Base-by-base conservation (phyloP, 1,140 invertebrate species). In the Danaus melanippus region DNA sequence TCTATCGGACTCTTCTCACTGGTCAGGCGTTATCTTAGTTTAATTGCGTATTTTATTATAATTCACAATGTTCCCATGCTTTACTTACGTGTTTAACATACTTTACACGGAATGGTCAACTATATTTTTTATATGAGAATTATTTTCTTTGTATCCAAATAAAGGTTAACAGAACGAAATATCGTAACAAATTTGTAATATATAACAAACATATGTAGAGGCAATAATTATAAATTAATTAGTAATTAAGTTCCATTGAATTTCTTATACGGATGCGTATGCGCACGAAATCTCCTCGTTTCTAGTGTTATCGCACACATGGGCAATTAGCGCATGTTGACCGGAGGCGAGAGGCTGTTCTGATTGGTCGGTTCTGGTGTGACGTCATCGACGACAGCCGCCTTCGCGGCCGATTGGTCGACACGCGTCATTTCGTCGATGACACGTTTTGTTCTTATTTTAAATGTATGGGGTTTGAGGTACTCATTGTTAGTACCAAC, bases 361-460 rank as follows among this genome's bases (percentile, higher is more conserved):
- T 58, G 64, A 86, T 86, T 86, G 79, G 83, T 72, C 71, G 76
- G 53, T 70, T 69, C 66, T 60, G 58, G 46, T 11, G 63, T 84
- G 83, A 84, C 83, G 83, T 86, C 83, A 86, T 62, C 76, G 63
- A 69, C 78, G 78, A 72, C 74, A 74, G 79, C 71, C 78, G 80
- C 79, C 83, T 79, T 80, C 76, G 72, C 81, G 83, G 80, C 76
- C 72, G 73, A 86, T 86, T 86, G 83, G 83, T 79, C 78, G 83
- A 78, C 79, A 84, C 79, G 81, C 81, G 79, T 84, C 83, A 86
- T 86, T 84, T 86, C 74, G 66, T 82, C 83, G 81, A 84, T 86
- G 79, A 84, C 83, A 84, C 71, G 73, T 84, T 32, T 86, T 84
- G 83, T 84, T 86, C 83, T 86, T 86, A 84, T 86, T 85, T 83